These are phyloP conservation scores for Trachelus iudaicus DNA, from an alignment of 2,888 invertebrate species.

Conservation along the genomic window DNA sequence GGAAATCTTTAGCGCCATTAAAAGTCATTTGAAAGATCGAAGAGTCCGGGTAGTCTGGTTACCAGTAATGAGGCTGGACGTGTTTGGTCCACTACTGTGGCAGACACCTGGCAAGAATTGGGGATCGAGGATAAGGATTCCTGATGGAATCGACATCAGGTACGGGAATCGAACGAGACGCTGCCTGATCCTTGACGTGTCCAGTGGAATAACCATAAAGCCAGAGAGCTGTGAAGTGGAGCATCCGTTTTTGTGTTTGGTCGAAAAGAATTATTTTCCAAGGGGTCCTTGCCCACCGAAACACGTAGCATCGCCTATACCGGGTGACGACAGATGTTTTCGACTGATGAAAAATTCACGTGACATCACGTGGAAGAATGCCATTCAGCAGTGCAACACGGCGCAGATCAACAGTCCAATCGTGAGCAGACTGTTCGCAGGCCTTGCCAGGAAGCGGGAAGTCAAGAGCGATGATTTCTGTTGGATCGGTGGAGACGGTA, in stretches of 20 bases:
- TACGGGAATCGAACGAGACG: neutral
- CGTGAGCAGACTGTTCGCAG: constrained; percentile 22
- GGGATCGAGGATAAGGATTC: neutral
- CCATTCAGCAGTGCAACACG: constrained; percentile 10
- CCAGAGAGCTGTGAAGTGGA: constrained; percentile 47
- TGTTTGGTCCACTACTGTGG: neutral
- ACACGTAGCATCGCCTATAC: constrained; percentile 58
- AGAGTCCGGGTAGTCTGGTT: neutral
- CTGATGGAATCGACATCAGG: neutral
- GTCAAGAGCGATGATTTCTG: constrained; percentile 18
- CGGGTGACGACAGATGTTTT: constrained; percentile 14
- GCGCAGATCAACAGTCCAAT: constrained; percentile 22
- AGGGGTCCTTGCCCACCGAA: constrained; percentile 64
- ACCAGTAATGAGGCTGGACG: neutral
- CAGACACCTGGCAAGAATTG: neutral
- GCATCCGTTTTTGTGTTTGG: constrained; percentile 66
- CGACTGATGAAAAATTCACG: constrained; percentile 5
- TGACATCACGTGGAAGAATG: constrained; percentile 5
- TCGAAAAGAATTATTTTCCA: constrained; percentile 61
- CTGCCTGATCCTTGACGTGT: neutral
- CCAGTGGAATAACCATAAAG: neutral
- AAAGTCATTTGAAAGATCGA: neutral
- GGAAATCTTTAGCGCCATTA: neutral
- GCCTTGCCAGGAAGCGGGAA: constrained; percentile 15
- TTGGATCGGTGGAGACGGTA: constrained; percentile 53